Percentiles rank a stretch among this genome's conserved stretches.
Conservation (phyloP, 2,888 invertebrate genomes). For the Ypsolopha scabrella region DNA sequence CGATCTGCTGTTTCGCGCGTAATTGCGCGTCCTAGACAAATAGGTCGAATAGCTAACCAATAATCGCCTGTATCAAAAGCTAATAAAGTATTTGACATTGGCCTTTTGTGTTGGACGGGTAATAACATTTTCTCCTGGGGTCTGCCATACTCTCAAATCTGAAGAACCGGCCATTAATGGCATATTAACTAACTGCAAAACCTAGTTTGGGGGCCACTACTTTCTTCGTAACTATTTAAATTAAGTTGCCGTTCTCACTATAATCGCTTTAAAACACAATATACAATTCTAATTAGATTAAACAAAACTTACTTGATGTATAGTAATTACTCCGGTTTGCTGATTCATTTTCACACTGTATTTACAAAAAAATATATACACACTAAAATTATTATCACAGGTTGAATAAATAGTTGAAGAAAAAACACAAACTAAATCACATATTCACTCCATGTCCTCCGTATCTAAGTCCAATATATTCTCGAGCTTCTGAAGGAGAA, state of each 20-base stretch:
- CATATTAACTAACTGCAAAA: too few species aligned
- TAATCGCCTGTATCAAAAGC: too few species aligned
- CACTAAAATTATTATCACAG: slow-evolving; percentile 45
- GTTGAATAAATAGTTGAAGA: slow-evolving; percentile 45
- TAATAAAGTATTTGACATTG: too few species aligned
- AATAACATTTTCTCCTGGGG: too few species aligned
- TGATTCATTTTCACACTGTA: slow-evolving; percentile 3
- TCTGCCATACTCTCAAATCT: too few species aligned
- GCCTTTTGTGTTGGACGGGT: too few species aligned
- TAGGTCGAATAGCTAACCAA: too few species aligned
- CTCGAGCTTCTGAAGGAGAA: slow-evolving; percentile 21
- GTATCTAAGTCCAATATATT: slow-evolving; percentile 14
- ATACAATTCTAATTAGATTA: neutral
- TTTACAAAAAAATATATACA: slow-evolving; percentile 11
- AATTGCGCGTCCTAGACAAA: too few species aligned
- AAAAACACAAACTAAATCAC: slow-evolving; percentile 11
- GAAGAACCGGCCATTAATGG: too few species aligned
- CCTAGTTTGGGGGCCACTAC: too few species aligned
- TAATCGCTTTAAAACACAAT: neutral
- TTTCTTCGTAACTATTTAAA: too few species aligned
- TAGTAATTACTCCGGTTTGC: slow-evolving; percentile 7
- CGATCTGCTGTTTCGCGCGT: too few species aligned
- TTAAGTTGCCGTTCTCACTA: neutral
- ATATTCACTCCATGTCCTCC: neutral
- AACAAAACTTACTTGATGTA: slow-evolving; percentile 7